Evolutionary conservation across 2,113 vertebrate species (phyloP), one percentile per base, ranked within the genome.

Genomic region (Brachyhypopomus gauderio): DNA sequence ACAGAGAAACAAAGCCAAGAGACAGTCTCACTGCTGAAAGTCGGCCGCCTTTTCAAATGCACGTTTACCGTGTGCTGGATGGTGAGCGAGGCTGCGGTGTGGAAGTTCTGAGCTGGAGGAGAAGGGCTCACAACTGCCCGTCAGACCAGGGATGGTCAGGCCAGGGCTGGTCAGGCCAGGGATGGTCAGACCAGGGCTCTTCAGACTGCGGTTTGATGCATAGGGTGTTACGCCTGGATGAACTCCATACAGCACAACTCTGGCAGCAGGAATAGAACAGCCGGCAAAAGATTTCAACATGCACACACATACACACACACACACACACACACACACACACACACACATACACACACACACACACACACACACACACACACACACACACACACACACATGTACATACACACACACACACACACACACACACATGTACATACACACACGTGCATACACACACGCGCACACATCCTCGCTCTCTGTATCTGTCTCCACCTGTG

Each of bases 181-280:
- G 38, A 25, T 3, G 25, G 3, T 14, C 16, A 14, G 30, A 25
- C 25, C 25, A 5, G 59, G 59, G 20, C 45, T 16, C 25, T 1
- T 72, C 58, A 22, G 36, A 19, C 58, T 63, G 58, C 23, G 22
- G 70, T 73, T 73, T 80, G 78, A 73, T 80, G 48, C 34, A 36
- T 38, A n/a, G 1, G 1, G 59, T 27, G 64, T 73, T 63, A 70
- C 70, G 63, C 70, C 78, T 64, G 78, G 25, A 7, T 7, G 41
- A 63, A 58, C 34, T 27, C 38, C 23, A 45, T 22, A 45, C 52
- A 45, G 36, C 23, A 67, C 48, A 22, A 30, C 62, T 27, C 36
- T 78, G 76, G 66, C 77, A 79, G 20, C 78, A 80, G 59, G 16
- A 80, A 80, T 22, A 73, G 78, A 80, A 76, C 80, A 75, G 17